Base-by-base conservation (phyloP, 2,113 vertebrate genomes). In the Alosa alosa region DNA sequence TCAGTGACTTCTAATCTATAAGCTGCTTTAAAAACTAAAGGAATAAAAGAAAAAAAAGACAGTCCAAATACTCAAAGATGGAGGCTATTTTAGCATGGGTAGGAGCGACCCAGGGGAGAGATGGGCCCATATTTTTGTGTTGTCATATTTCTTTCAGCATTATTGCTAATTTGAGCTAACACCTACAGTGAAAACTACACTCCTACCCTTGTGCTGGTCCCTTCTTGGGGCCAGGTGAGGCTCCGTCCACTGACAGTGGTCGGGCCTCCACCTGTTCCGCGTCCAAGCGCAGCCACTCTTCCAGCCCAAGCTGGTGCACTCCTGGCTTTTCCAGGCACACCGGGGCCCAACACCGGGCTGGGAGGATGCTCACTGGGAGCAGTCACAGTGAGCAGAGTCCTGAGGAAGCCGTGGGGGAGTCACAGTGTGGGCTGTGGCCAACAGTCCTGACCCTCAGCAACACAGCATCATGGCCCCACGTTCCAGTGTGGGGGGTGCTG, bases 241-340 rank as follows among this genome's bases (percentile, higher is more conserved):
- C 72, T 41, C 10, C 25, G 31, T 72, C n/a, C 72, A 78, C 72
- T 39, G 72, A 41, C 31, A 15, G 31, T 39, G 72, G 72, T 6
- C 15, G 72, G 31, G 25, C 72, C 72, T 78, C 72, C 31, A 78
- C 72, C 72, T 36, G 31, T 39, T 78, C 10, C 13, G 1, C 15
- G 72, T 78, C 72, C 31, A 11, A 78, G 31, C 13, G 31, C 36
- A 39, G 31, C 36, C 36, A 78, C 72, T 78, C 25, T 36, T 78
- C 72, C 72, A 78, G 72, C 72, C 72, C 72, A 78, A 78, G 72
- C 72, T 78, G 25, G 72, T 78, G 72, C 72, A 39, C 72, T 78
- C 72, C 11, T 72, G 25, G 72, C 25, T 39, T 39, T 36, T 15
- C 31, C 72, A 75, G 36, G 25, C 31, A 39, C 72, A 41, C 72